These are phyloP conservation scores for Nannobrachium achirus DNA, from an alignment of 2,113 vertebrate genomes.

Conservation along the genomic window DNA sequence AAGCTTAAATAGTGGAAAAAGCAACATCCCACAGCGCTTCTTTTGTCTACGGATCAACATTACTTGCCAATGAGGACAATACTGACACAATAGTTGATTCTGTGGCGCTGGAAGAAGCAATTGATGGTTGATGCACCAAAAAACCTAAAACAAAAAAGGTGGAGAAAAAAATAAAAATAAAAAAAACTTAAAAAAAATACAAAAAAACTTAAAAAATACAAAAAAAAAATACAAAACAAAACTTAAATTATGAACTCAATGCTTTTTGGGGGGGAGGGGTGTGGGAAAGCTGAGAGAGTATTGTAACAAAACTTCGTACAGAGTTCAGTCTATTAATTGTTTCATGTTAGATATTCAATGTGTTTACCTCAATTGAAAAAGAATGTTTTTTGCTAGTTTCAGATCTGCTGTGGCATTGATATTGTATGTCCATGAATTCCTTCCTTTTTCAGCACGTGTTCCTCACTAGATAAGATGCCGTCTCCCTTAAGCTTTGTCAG, in stretches of 20 bases:
- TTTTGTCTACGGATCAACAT: constrained; percentile 83
- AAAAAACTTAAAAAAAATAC: constrained; percentile 35
- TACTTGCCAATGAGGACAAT: constrained; percentile 76
- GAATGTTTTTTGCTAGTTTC: constrained; percentile 99
- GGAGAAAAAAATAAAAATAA: constrained; percentile 20
- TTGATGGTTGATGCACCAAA: constrained; percentile 92
- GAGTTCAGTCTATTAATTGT: constrained; percentile 99
- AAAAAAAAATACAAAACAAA: constrained; percentile 56
- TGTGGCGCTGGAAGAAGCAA: constrained; percentile 80
- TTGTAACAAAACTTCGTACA: constrained; percentile 99
- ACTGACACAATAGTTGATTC: constrained; percentile 77
- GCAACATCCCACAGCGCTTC: constrained; percentile 89
- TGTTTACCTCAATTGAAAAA: constrained; percentile 99
- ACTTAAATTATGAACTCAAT: constrained; percentile 89
- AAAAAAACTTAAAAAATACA: constrained; percentile 23
- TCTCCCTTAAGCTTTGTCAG: constrained; percentile 99
- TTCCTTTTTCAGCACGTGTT: constrained; percentile 99
- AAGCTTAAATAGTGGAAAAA: constrained; percentile 87
- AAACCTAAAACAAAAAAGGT: constrained; percentile 72
- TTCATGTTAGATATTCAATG: constrained; percentile 99
- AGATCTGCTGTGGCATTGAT: constrained; percentile 99
- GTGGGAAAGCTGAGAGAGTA: constrained; percentile 91
- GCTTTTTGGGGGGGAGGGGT: constrained; percentile 60
- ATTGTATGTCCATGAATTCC: constrained; percentile 99
- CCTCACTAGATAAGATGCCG: constrained; percentile 99